Base-by-base conservation (phyloP, 2,797 vertebrate species). In the Sylvia borin region DNA sequence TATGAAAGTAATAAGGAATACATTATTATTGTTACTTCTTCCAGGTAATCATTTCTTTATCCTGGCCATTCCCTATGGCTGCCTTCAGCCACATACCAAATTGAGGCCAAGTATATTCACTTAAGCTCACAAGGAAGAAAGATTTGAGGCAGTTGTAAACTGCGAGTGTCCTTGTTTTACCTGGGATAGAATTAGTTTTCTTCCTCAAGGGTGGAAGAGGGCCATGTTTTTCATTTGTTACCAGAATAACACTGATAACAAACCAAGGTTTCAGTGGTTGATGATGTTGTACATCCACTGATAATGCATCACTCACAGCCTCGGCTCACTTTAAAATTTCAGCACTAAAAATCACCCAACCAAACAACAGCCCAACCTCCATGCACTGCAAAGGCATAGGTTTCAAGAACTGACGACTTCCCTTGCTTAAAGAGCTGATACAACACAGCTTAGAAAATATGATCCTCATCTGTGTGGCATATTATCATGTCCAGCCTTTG, bases 251-350 rank as follows among this genome's bases (percentile, higher is more conserved):
- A 3, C 6, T 50, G 22, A 2, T 18, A 38, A 21, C 24, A 38
- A 24, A 38, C 11, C 0, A 0, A 16, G 43, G 36, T 31, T 83
- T 90, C 48, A 32, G 21, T 4, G 2, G 21, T 34, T 47, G n/a
- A 13, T 84, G 72, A 27, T 25, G 6, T 5, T 7, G 6, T 16
- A 26, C 2, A 34, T 34, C n/a, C 17, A 10, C 53, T 51, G 64
- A n/a, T 22, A 76, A 58, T 0, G 0, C 5, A 24, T 16, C 26
- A 13, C 20, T 55, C n/a, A 24, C 6, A 61, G 25, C 38, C 11
- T 5, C 0, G 0, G 5, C 12, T 48, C 22, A 25, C 26, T 61
- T 68, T 29, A 48, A 88, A 72, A 57, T 10, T 43, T 82, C 16
- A 36, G 7, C 2, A 5, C 13, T 57, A 66, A 88, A 82, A 92